Conservation (phyloP, 2,797 vertebrate species). For the Melanotaenia trifasciata region DNA sequence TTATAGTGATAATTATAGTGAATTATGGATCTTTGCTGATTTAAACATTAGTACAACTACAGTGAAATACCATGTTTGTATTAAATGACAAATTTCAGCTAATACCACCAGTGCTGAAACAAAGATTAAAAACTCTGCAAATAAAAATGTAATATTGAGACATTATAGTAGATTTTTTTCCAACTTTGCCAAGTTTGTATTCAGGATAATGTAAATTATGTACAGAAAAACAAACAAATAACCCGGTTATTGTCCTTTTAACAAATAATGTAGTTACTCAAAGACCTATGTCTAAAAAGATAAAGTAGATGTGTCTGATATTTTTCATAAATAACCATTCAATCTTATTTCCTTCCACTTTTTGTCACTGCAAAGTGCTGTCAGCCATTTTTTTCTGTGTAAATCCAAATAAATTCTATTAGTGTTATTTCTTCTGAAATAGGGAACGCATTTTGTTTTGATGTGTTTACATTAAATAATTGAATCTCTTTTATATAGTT, state of each 20-base stretch:
- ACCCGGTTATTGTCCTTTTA: neutral
- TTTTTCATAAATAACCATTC: neutral
- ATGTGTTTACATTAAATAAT: neutral
- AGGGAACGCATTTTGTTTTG: neutral
- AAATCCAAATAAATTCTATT: slow-evolving; percentile 2
- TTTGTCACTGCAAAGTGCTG: neutral
- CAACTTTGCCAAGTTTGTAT: no score
- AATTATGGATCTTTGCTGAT: neutral
- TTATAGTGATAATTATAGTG: no score
- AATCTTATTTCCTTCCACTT: neutral
- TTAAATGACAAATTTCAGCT: neutral
- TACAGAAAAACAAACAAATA: no score
- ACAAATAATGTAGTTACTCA: neutral
- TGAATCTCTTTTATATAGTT: slow-evolving; percentile 11
- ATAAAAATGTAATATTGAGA: no score
- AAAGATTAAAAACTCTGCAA: neutral
- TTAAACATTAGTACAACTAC: no score
- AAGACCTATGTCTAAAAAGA: neutral
- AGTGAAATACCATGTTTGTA: neutral
- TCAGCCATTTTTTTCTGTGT: neutral
- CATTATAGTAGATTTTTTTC: no score
- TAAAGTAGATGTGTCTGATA: neutral
- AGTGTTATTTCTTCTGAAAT: neutral
- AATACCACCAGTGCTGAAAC: neutral
- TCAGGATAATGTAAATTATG: no score